Base-by-base conservation (phyloP, 2,797 vertebrate species). In the Varecia variegata region DNA sequence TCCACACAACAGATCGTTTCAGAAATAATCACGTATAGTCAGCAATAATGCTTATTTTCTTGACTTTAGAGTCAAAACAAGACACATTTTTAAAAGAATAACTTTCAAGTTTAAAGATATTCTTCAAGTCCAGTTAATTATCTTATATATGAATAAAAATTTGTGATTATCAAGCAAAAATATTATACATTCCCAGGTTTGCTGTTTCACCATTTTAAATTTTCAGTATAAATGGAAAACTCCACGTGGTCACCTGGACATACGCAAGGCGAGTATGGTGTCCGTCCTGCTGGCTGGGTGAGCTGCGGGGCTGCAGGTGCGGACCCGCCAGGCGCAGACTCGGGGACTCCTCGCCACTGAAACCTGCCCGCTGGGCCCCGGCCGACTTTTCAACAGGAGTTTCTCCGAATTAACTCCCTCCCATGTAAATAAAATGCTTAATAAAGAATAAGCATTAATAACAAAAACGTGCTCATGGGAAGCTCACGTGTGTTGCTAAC, bases 221-320 rank as follows among this genome's bases (percentile, higher is more conserved):
- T 58, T 65, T 81, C 58, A 85, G n/a, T 18, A 43, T 60, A 81
- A 56, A 43, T n/a, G 30, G 23, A 74, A 56, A 43, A 35, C 32
- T 0, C 32, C 32, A 71, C 21, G 25, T 10, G 25, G 32, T n/a
- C 43, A 1, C 32, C 30, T 2, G 4, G 47, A 73, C 58, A 50
- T 13, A 18, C n/a, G 68, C 50, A 2, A 2, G 50, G 9, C 58
- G 3, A 2, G 15, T 12, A 14, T 38, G 5, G 1, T 0, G 30
- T 27, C 83, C 4, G 2, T 27, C 70, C 21, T 71, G 3, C 18
- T 32, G 18, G 18, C n/a, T 3, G 1, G 56, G 27, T 12, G 14
- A 14, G 35, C 56, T 12, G 32, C 8, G 13, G 45, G 27, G 2
- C 20, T 30, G 21, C 86, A 50, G 47, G 80, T 1, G 2, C 0